Evolutionary conservation across 37 sponge, comb jelly and placozoan species (phyloP), one percentile per base, ranked within the genome.

Genomic region (Beroe forskalii): DNA sequence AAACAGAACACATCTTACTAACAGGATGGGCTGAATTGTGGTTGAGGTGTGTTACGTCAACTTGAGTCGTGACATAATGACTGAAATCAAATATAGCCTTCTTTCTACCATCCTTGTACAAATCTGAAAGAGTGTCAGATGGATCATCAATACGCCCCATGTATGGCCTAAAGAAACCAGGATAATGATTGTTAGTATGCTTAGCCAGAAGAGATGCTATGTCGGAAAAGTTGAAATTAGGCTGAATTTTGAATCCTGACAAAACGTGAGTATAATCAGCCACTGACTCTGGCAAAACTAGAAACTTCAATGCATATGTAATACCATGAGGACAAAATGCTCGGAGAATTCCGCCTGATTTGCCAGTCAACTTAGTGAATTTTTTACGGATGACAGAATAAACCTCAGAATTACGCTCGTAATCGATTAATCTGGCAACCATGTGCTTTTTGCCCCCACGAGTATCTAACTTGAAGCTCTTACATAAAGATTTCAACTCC

Each of bases 321-420:
- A 37, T 20, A 3, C 75, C 75, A 37, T 72, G 75, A 8, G 39
- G 36, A 37, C 75, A 72, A 30, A 38, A 72, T 38, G 40, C 75
- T 72, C 75, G 36, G 4, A 72, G 20, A 8, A 72, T 32, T 4
- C 75, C 75, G 4, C 75, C n/a, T n/a, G n/a, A n/a, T n/a, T n/a
- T n/a, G n/a, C n/a, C n/a, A n/a, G n/a, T n/a, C n/a, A n/a, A n/a
- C 14, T 37, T 72, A 39, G 40, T 38, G 30, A 72, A 72, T 3
- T 72, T 72, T 30, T 72, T 72, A 4, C 40, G 8, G 35, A 72
- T 32, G 31, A 38, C 75, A 9, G 75, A 72, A 72, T 33, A 72
- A 27, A 72, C 38, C 35, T 72, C 38, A 32, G 66, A 4, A 63
- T 63, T 63, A 63, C 66, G 28, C 25, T 37, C 37, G 35, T 32